A percentile compares a stretch with the other conserved stretches of the same genome.
phyloP scores from a whole-genome alignment of 2,797 vertebrate species.

The Tadarida brasiliensis region DNA sequence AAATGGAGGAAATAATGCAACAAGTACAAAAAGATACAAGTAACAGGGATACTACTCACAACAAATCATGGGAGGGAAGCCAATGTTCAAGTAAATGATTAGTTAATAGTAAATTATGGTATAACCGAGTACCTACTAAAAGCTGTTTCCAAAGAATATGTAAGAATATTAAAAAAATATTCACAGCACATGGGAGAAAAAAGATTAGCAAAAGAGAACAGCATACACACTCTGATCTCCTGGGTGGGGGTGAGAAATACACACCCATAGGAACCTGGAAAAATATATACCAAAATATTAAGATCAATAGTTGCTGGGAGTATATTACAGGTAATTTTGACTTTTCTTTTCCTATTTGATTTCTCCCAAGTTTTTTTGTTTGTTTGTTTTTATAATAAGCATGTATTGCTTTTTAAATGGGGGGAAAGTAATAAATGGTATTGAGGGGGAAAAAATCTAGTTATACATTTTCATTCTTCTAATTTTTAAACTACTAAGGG shows the following conservation, averaged over 20 bases:
- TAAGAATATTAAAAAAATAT: slow-evolving; percentile 32
- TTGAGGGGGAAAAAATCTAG: slow-evolving; percentile 31
- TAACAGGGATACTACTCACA: background rate
- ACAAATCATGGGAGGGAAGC: slow-evolving; percentile 5
- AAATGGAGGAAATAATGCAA: slow-evolving; percentile 46
- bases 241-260: background rate
- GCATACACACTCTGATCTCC: background rate
- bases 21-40: slow-evolving; percentile 20
- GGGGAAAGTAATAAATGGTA: background rate
- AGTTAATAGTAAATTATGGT: background rate
- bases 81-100: background rate
- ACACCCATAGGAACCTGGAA: background rate
- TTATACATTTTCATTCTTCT: slow-evolving; percentile 25
- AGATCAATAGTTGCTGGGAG: background rate
- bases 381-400: background rate
- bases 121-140: slow-evolving; percentile 51
- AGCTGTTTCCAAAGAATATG: slow-evolving; percentile 29
- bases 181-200: background rate
- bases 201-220: background rate
- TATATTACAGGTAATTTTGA: background rate
- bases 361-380: slow-evolving; percentile 10
- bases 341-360: slow-evolving; percentile 26
- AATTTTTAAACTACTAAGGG: slow-evolving; percentile 65
- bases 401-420: slow-evolving; percentile 13
- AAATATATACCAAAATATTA: slow-evolving; percentile 49